These are phyloP conservation scores for Netelia melanura DNA, from an alignment of 2,888 invertebrate species.

Conservation along the genomic window DNA sequence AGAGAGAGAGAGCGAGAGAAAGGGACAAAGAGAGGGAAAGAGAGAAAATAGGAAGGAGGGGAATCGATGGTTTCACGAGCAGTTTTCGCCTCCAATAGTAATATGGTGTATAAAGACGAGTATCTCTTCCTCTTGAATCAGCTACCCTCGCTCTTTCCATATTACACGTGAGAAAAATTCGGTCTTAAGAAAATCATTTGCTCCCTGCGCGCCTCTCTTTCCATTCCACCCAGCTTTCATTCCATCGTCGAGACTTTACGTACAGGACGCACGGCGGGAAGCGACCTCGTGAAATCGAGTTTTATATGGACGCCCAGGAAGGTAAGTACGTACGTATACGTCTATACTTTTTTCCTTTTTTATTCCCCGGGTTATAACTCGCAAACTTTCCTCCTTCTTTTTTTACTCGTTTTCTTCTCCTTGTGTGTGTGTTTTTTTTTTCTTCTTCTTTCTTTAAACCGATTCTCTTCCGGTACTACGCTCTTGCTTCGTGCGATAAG, in stretches of 20 bases:
- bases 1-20: slow-evolving; percentile 53
- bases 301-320: slow-evolving; percentile 52
- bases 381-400: slow-evolving; percentile 16
- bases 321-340: slow-evolving; percentile 23
- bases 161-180: slow-evolving; percentile 67
- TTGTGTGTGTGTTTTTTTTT: background rate
- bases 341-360: background rate
- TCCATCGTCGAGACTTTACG: no score
- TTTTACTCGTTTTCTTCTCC: slow-evolving; percentile 9
- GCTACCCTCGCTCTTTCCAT: slow-evolving; percentile 28
- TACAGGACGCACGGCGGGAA: background rate
- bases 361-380: slow-evolving; percentile 40
- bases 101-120: slow-evolving; percentile 28
- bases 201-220: slow-evolving; percentile 8
- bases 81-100: slow-evolving; percentile 26
- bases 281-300: slow-evolving; percentile 43
- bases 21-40: background rate
- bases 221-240: background rate
- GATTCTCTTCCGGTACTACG: slow-evolving; percentile 39
- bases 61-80: slow-evolving; percentile 61
- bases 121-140: slow-evolving; percentile 54
- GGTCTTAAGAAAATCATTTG: slow-evolving; percentile 61
- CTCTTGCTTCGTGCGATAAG: slow-evolving; percentile 56
- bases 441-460: slow-evolving; percentile 7
- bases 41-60: slow-evolving; percentile 59